Percentiles rank a stretch among this genome's conserved stretches.
phyloP scores from a whole-genome alignment of 2,888 invertebrate species.

The Polietes domitor region DNA sequence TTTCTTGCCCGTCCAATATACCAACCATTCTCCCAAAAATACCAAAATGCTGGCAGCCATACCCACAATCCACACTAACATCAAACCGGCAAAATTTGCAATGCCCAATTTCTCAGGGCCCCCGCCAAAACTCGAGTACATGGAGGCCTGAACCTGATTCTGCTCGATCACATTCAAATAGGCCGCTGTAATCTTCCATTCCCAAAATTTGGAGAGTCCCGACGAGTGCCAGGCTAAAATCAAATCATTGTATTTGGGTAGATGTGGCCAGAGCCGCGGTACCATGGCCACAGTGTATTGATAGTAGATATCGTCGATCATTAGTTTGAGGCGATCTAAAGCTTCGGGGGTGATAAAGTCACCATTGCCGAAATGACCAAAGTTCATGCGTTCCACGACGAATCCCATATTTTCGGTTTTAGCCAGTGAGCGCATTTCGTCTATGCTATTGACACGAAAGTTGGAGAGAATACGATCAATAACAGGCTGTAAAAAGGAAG shows the following conservation, averaged over 20 bases:
- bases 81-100: constrained; percentile 74
- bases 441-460: constrained; percentile 68
- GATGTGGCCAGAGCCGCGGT: constrained; percentile 84
- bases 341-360: constrained; percentile 84
- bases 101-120: constrained; percentile 73
- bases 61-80: constrained; percentile 74
- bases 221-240: constrained; percentile 84
- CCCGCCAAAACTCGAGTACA: constrained; percentile 68
- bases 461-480: constrained; percentile 67
- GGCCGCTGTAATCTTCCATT: constrained; percentile 80
- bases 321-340: constrained; percentile 83
- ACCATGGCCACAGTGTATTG: constrained; percentile 84
- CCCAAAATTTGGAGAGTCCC: constrained; percentile 85
- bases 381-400: constrained; percentile 84
- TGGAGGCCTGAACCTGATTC: constrained; percentile 72
- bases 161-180: constrained; percentile 72
- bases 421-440: constrained; percentile 77
- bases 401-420: constrained; percentile 83
- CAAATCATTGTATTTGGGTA: constrained; percentile 82
- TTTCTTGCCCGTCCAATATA: constrained; percentile 17
- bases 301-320: constrained; percentile 86
- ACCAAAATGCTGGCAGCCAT: constrained; percentile 69
- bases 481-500: constrained; percentile 65
- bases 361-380: constrained; percentile 85
- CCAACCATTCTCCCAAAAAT: constrained; percentile 70